Evolutionary conservation across 2,797 vertebrate genomes (phyloP), one percentile per base, ranked within the genome.

Genomic region (Macroramphosus scolopax): DNA sequence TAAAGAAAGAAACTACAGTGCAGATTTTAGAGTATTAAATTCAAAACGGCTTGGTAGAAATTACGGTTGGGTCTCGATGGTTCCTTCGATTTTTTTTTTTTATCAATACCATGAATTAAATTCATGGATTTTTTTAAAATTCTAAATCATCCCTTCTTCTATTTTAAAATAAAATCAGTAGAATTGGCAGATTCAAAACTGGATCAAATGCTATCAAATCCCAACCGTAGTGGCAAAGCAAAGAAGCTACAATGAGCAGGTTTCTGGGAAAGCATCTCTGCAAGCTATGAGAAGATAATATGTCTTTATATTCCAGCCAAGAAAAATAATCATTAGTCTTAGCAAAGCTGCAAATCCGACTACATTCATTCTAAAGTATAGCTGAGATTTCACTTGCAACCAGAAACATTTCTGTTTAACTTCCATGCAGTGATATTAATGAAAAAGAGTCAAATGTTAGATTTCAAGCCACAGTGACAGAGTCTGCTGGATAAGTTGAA

Each of bases 391-490:
- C 66, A 51, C 63, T 70, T 14, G 40, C 10, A 45, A 56, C 56
- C 14, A 46, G 41, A 53, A 51, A 32, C 3, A 2, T 61, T 72
- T 34, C 8, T 4, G 10, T 30, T 11, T 2, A 38, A 32, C 51
- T 73, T 33, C 15, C 81, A 83, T 87, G 87, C 81, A 80, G 31
- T 36, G 54, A 51, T 38, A 24, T 60, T 28, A 32, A 31, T n/a
- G n/a, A 34, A 67, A 61, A 60, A 44, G 39, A 51, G 16, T 26
- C 10, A 51, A 56, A 42, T 3, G 57, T 64, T 38, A 66, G 58
- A 30, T 16, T 17, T 65, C 53, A 54, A 52, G 59, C 38, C 38
- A 55, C 24, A 63, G 63, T 51, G 55, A 40, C 16, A 49, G 41
- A 72, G 35, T 72, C 39, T 55, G 44, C 48, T 12, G 30, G 47